Percentiles rank a stretch among this genome's conserved stretches.
phyloP scores from a whole-genome alignment of 2,888 invertebrate genomes.

The Noctua fimbriata region DNA sequence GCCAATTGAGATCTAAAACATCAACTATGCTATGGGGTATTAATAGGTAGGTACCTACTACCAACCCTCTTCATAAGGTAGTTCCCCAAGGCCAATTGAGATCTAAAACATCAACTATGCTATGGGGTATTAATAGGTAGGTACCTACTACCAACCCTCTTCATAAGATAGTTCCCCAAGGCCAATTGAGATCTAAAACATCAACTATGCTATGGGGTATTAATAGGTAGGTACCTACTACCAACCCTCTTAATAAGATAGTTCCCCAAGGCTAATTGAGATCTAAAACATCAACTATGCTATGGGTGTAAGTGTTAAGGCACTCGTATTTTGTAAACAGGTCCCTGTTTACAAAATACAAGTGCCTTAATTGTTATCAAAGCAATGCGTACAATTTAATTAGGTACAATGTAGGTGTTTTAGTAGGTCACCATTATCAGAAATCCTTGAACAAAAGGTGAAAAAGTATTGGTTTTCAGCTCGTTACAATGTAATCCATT shows the following conservation, averaged over 20 bases:
- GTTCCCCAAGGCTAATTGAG: background rate
- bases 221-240: background rate
- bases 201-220: no score
- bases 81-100: no score
- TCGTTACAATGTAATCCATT: conserved; percentile 1
- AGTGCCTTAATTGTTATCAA: conserved; percentile 3
- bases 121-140: no score
- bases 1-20: no score
- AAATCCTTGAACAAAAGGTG: conserved; percentile 25
- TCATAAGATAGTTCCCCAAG: no score
- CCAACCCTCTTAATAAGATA: background rate
- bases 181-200: no score
- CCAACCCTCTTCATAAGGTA: no score
- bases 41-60: no score
- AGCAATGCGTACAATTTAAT: conserved; percentile 5
- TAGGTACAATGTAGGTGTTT: background rate
- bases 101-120: no score
- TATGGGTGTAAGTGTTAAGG: background rate
- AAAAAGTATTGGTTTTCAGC: conserved; percentile 23
- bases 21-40: no score
- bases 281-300: no score
- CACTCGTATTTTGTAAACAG: background rate
- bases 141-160: no score
- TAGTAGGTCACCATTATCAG: conserved; percentile 27
- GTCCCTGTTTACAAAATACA: background rate